phyloP scores from a whole-genome alignment of 1,140 invertebrate genomes.

The Andricus grossulariae region DNA sequence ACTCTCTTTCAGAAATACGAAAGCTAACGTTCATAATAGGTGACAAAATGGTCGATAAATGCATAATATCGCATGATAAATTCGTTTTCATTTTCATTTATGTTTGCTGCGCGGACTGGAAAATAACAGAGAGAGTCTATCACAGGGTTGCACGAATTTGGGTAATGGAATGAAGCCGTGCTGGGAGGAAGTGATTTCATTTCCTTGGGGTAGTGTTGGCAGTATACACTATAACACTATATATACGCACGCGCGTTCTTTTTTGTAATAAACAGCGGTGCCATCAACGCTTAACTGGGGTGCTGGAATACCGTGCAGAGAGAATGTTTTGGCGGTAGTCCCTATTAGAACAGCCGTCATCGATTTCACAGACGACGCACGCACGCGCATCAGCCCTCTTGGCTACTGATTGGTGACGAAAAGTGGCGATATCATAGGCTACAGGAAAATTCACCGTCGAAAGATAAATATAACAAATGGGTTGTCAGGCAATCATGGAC shows the following conservation, averaged over 20 bases:
- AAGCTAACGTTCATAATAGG: too few species aligned
- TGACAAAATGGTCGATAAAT: too few species aligned
- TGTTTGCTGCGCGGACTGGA: conserved; percentile 13
- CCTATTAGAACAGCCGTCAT: conserved; percentile 60
- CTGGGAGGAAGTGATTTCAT: conserved; percentile 30
- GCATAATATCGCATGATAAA: conserved; percentile 7
- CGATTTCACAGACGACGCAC: conserved; percentile 61
- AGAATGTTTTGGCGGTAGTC: conserved; percentile 61
- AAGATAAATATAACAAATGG: conserved; percentile 24
- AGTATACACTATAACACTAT: not conserved
- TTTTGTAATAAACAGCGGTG: conserved; percentile 32
- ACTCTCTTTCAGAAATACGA: too few species aligned
- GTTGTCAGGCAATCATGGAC: conserved; percentile 30
- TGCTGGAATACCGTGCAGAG: conserved; percentile 41
- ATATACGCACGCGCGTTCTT: conserved; percentile 12
- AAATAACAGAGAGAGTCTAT: conserved; percentile 20
- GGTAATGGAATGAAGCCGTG: conserved; percentile 30
- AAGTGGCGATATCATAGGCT: conserved; percentile 51
- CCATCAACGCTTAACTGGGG: conserved; percentile 68
- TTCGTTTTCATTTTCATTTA: conserved; percentile 16
- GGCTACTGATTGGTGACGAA: conserved; percentile 62
- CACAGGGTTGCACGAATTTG: conserved; percentile 25
- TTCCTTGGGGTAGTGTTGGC: conserved; percentile 25
- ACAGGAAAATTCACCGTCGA: conserved; percentile 16
- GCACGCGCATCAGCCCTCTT: conserved; percentile 57